A percentile compares a stretch with the other conserved stretches of the same genome.
Conservation (phyloP, 2,888 invertebrate genomes). For the Morpho deidamia region DNA sequence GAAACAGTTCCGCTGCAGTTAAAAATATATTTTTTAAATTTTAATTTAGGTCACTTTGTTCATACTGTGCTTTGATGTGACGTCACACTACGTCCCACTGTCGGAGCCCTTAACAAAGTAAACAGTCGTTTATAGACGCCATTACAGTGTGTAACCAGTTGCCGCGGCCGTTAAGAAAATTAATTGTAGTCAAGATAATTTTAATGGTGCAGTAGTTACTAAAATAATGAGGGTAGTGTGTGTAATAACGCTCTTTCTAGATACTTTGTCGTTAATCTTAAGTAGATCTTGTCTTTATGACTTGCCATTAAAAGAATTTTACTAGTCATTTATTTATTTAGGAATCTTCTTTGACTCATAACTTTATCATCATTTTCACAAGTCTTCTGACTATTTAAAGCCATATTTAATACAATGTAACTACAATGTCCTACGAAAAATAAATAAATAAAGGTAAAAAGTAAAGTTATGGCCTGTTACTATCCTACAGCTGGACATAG, state of each 20-base stretch:
- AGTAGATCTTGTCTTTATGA: neutral
- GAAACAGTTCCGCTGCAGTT: constrained; percentile 14
- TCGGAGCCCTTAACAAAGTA: neutral
- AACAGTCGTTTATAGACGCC: constrained; percentile 11
- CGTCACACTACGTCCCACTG: too few relatives aligned
- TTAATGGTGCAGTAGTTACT: constrained; percentile 9
- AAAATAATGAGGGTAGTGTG: neutral
- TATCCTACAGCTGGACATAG: too few relatives aligned
- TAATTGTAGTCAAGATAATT: constrained; percentile 17
- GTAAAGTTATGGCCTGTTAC: too few relatives aligned
- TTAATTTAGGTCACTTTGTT: too few relatives aligned
- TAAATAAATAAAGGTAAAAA: too few relatives aligned
- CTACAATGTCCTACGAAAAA: too few relatives aligned
- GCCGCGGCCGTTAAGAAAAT: constrained; percentile 14
- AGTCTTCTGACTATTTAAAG: too few relatives aligned
- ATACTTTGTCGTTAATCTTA: constrained; percentile 5
- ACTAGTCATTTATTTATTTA: too few relatives aligned
- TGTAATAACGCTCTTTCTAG: constrained; percentile 1
- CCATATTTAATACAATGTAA: too few relatives aligned
- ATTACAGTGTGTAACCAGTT: constrained; percentile 14
- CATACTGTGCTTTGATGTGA: too few relatives aligned
- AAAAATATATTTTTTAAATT: neutral
- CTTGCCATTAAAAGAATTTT: neutral
- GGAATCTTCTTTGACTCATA: too few relatives aligned
- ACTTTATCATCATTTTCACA: too few relatives aligned